Percentiles rank a stretch among this genome's conserved stretches.
phyloP scores from a whole-genome alignment of 2,888 invertebrate genomes.

The Cantharis lateralis region DNA sequence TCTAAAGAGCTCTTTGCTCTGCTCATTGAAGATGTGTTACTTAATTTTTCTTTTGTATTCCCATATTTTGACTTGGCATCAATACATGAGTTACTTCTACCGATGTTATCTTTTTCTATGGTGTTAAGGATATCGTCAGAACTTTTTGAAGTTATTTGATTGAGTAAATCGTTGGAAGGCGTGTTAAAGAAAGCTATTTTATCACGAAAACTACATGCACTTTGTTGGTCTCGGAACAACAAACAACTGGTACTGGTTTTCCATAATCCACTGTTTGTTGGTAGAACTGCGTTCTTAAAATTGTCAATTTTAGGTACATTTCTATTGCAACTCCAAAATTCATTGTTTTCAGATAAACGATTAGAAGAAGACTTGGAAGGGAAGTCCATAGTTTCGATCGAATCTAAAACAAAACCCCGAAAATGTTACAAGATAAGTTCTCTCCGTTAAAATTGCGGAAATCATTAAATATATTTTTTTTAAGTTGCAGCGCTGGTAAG shows the following conservation, averaged over 20 bases:
- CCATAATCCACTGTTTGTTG: conserved; percentile 14
- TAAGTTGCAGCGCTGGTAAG: not conserved
- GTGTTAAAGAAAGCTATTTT: conserved; percentile 85
- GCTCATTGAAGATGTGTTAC: not conserved
- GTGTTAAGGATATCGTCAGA: conserved; percentile 25
- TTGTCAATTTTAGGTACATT: conserved; percentile 41
- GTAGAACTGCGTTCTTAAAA: not conserved
- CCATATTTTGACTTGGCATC: not conserved
- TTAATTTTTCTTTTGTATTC: not conserved
- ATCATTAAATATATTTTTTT: not conserved
- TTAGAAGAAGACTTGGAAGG: conserved; percentile 66
- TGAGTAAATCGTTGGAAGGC: conserved; percentile 44
- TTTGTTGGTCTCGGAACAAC: conserved; percentile 75
- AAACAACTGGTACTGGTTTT: conserved; percentile 40
- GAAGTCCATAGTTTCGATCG: conserved; percentile 54
- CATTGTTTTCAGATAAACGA: conserved; percentile 82
- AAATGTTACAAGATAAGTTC: not conserved
- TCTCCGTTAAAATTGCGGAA: not conserved
- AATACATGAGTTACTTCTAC: not conserved
- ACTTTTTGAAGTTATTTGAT: conserved; percentile 26
- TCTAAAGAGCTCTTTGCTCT: conserved; percentile 22
- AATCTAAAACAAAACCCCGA: conserved; percentile 4
- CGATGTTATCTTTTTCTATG: not conserved
- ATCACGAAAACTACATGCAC: conserved; percentile 80
- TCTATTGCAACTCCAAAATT: conserved; percentile 76